Evolutionary conservation across 2,888 invertebrate species (phyloP), one percentile per base, ranked within the genome.

Genomic region (Nomada hirtipes): DNA sequence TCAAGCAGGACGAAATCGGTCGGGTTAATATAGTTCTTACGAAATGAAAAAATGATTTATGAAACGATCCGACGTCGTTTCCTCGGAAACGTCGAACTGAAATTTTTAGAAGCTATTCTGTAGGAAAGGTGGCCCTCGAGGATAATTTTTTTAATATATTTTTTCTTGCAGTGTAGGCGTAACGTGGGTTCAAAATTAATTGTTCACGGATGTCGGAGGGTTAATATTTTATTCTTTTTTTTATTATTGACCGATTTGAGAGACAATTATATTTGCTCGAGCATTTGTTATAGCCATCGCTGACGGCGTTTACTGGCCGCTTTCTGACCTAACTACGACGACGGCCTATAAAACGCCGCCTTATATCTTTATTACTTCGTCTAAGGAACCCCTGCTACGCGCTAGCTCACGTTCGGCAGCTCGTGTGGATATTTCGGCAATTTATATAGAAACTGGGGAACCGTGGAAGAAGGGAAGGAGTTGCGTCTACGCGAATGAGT

Each of bases 281-380:
- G 47, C 57, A 26, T 61, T 29, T 26, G 53, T 82, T 69, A 73
- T 29, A 82, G 65, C 72, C 74, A 57, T 86, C 65, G 59, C 61
- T 82, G 77, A 75, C 70, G 53, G 61, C 67, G 59, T 67, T 80
- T 76, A 76, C 60, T 72, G 63, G 75, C 65, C 82, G 70, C 82
- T 86, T 88, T 86, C 82, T 76, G 84, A 86, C 78, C 78, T 79
- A 83, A 82, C 82, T 82, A 73, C 81, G 77, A 83, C 69, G 74
- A 74, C 69, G 69, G 63, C 67, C 85, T 82, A 87, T 85, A 88
- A 89, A 89, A 88, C 80, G 79, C 74, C 68, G 85, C 76, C 79
- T 88, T 87, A 86, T 86, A 87, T 90, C 84, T 90, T 90, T 89
- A 89, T 90, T 88, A 87, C 82, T 79, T 61, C 77, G 87, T 87